Conservation (phyloP, 2,888 invertebrate species). For the Stomorhina lunata region DNA sequence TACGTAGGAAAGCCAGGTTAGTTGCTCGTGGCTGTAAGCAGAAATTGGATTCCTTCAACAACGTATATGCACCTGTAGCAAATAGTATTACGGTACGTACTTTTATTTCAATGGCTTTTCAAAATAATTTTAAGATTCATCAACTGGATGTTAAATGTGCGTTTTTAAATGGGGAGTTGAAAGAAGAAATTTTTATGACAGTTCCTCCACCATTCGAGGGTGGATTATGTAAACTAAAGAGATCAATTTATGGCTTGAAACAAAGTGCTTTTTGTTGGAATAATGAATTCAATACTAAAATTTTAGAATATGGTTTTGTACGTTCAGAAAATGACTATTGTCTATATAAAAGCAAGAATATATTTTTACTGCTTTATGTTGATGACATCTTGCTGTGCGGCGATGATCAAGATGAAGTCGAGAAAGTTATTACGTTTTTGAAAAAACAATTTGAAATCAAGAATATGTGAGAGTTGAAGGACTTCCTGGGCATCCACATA, state of each 20-base stretch:
- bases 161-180: not conserved
- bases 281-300: slow-evolving; percentile 31
- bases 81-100: not conserved
- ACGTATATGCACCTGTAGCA: slow-evolving; percentile 25
- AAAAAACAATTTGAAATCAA: slow-evolving; percentile 15
- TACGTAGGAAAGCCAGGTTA: slow-evolving; percentile 32
- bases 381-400: slow-evolving; percentile 20
- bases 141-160: slow-evolving; percentile 29
- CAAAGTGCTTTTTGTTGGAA: slow-evolving; percentile 12
- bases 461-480: not conserved
- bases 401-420: not conserved
- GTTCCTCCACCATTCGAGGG: slow-evolving; percentile 13
- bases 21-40: slow-evolving; percentile 37
- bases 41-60: not conserved
- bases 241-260: slow-evolving; percentile 28
- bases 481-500: slow-evolving; percentile 13
- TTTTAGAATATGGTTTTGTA: slow-evolving; percentile 7
- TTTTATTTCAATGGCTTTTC: slow-evolving; percentile 25
- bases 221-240: slow-evolving; percentile 6
- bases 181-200: slow-evolving; percentile 12
- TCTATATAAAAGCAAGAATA: slow-evolving; percentile 1
- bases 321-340: slow-evolving; percentile 30
- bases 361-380: slow-evolving; percentile 6
- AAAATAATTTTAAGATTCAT: slow-evolving; percentile 14
- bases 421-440: not conserved